A percentile compares a stretch with the other conserved stretches of the same genome.
Conservation (phyloP, 37 sponge, comb jelly and placozoan genomes). For the Eunapius fragilis region DNA sequence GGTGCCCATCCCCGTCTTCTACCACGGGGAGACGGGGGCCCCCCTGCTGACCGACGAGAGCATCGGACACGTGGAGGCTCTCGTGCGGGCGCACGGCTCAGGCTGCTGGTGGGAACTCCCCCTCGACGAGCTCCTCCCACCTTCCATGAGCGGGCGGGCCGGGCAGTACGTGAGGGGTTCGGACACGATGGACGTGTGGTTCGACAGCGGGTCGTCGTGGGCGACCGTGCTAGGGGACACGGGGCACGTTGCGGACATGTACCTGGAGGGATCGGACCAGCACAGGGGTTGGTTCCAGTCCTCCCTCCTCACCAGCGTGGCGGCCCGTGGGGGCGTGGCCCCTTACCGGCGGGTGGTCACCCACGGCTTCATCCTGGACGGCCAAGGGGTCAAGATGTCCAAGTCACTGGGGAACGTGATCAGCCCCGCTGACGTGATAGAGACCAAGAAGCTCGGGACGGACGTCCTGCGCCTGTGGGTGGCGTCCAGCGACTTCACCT, state of each 20-base stretch:
- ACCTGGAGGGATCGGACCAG: conserved; percentile 91
- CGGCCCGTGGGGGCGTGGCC: conserved; percentile 58
- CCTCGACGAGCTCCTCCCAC: conserved; percentile 61
- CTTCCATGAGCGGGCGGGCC: conserved; percentile 22
- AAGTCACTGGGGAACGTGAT: conserved; percentile 91
- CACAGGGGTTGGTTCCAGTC: conserved; percentile 97
- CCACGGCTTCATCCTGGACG: conserved; percentile 92
- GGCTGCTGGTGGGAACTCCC: conserved; percentile 90
- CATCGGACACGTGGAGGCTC: conserved; percentile 48
- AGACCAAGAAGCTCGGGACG: conserved; percentile 66
- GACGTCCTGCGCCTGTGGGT: conserved; percentile 86
- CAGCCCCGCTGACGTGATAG: conserved; percentile 72
- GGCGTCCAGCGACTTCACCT: conserved; percentile 56
- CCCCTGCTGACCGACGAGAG: conserved; percentile 64
- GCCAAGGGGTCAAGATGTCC: conserved; percentile 82
- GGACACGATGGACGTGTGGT: conserved; percentile 97
- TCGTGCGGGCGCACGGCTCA: conserved; percentile 62
- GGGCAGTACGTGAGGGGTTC: conserved; percentile 38
- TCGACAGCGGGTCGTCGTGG: conserved; percentile 96
- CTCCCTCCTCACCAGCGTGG: conserved; percentile 83
- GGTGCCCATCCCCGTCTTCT: conserved; percentile 95
- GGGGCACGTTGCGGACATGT: conserved; percentile 75
- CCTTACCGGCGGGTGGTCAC: conserved; percentile 81
- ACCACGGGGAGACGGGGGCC: conserved; percentile 48
- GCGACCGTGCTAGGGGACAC: conserved; percentile 70